A percentile compares a stretch with the other conserved stretches of the same genome.
Conservation (phyloP, 2,888 invertebrate species). For the Trichopoda pennipes region DNA sequence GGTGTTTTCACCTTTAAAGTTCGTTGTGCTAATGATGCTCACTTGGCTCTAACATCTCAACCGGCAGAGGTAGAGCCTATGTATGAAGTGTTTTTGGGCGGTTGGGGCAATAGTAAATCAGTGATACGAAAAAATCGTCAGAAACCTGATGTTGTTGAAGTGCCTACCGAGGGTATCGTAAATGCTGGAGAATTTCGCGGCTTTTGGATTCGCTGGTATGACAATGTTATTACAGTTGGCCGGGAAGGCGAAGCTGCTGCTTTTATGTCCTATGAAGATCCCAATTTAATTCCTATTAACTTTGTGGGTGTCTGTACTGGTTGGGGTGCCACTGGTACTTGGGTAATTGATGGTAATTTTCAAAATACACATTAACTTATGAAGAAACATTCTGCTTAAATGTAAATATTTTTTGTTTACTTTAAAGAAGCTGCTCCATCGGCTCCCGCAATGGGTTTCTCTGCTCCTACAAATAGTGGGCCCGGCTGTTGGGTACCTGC, state of each 20-base stretch:
- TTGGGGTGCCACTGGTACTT: conserved; percentile 91
- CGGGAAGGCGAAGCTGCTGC: conserved; percentile 87
- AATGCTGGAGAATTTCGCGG: conserved; percentile 88
- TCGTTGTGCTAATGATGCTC: conserved; percentile 91
- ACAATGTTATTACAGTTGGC: conserved; percentile 86
- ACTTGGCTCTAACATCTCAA: conserved; percentile 88
- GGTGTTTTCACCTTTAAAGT: conserved; percentile 89
- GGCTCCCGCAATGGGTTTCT: conserved; percentile 72
- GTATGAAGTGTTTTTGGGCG: conserved; percentile 93
- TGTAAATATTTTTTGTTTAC: not conserved
- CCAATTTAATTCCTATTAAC: conserved; percentile 86
- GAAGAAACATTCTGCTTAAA: not conserved
- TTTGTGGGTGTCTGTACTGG: conserved; percentile 92
- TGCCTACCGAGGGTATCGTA: conserved; percentile 87
- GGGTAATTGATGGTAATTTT: conserved; percentile 88
- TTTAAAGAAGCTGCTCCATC: conserved; percentile 59
- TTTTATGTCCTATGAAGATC: conserved; percentile 88
- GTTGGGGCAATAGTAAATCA: conserved; percentile 92
- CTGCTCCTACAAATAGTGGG: conserved; percentile 75
- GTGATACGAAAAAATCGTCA: conserved; percentile 89
- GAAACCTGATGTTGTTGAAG: conserved; percentile 88
- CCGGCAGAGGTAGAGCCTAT: conserved; percentile 88
- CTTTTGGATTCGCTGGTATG: conserved; percentile 92
- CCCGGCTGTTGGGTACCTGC: conserved; percentile 84
- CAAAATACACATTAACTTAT: not conserved